Conservation (phyloP, 2,113 vertebrate species). For the Noturus placidus region DNA sequence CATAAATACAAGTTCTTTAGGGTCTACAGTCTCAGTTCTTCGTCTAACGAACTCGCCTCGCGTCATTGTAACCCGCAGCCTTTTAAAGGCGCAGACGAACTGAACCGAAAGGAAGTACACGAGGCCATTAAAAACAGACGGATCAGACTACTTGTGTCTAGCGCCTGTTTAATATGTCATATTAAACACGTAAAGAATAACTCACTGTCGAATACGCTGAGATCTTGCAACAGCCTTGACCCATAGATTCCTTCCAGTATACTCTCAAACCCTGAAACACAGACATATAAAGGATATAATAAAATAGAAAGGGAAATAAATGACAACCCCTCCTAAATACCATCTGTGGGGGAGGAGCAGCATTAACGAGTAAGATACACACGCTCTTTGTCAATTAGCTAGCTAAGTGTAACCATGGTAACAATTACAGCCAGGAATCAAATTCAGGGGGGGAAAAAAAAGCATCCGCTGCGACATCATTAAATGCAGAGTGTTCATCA, state of each 20-base stretch:
- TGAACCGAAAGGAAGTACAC: neutral
- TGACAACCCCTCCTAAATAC: neutral
- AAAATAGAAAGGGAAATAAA: neutral
- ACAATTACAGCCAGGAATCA: neutral
- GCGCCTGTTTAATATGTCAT: slow-evolving; percentile 27
- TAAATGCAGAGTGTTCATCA: neutral
- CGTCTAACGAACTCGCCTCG: neutral
- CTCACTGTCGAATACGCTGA: slow-evolving; percentile 98
- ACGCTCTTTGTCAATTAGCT: neutral
- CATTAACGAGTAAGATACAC: neutral
- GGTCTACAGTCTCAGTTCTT: neutral
- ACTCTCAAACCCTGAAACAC: slow-evolving; percentile 92
- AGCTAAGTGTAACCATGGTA: neutral
- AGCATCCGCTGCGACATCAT: neutral
- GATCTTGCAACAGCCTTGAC: slow-evolving; percentile 92
- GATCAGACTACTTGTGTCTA: neutral
- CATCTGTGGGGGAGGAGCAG: too few relatives aligned
- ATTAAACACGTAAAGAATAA: slow-evolving; percentile 7
- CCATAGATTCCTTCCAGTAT: slow-evolving; percentile 99
- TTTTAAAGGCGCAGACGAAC: neutral
- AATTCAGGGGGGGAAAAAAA: neutral
- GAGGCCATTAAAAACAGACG: neutral
- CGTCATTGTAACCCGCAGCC: neutral
- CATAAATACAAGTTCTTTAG: neutral
- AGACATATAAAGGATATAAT: slow-evolving; percentile 20